Evolutionary conservation across 2,113 vertebrate genomes (phyloP).

Genomic region (Eurystomus gularis): DNA sequence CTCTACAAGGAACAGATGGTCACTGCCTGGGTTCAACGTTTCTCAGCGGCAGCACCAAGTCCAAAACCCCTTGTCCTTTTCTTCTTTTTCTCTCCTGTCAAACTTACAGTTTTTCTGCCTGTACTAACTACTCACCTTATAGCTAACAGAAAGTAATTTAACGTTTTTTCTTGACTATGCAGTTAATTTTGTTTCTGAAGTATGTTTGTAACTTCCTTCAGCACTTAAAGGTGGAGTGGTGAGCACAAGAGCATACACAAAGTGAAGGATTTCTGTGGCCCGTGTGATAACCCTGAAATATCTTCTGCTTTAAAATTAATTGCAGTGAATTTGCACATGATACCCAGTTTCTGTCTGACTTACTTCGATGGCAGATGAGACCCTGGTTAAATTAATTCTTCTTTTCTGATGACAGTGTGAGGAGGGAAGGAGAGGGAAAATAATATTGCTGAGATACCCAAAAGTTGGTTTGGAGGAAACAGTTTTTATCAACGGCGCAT

Average conservation of each 20-base stretch:
- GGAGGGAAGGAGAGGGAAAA: not conserved
- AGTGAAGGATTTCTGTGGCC: not conserved
- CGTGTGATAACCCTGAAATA: not conserved
- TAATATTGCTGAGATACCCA: not conserved
- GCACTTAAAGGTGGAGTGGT: not conserved
- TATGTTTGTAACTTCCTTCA: not conserved
- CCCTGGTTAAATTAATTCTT: not conserved
- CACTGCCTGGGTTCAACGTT: not conserved
- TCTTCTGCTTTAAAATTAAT: not conserved
- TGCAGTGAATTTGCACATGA: not conserved
- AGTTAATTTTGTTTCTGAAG: not conserved
- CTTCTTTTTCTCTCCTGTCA: not conserved
- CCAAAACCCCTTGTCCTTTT: not conserved
- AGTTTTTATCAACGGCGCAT: not conserved
- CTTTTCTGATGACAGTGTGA: not conserved
- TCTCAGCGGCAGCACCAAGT: not conserved
- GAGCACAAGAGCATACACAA: not conserved
- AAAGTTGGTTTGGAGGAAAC: not conserved
- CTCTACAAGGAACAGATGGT: fast-evolving
- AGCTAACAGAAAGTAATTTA: not conserved
- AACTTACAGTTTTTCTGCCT: not conserved
- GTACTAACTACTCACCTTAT: not conserved
- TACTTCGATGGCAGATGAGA: not conserved
- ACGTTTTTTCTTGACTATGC: not conserved
- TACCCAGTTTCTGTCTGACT: not conserved